These are phyloP conservation scores for Lymantria dispar DNA, from an alignment of 2,888 invertebrate genomes.

Conservation along the genomic window DNA sequence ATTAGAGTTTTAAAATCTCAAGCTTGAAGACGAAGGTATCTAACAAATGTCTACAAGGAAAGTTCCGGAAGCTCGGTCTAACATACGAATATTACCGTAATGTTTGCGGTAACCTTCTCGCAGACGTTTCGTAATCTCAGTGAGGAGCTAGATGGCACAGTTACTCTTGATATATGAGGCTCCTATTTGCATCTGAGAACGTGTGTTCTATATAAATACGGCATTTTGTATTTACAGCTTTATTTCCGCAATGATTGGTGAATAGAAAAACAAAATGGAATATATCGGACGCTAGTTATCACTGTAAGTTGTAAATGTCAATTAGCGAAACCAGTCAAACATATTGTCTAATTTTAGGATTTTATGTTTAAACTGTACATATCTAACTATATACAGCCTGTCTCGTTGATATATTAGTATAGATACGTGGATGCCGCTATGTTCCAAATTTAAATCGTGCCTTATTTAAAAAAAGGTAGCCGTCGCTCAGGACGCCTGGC, in stretches of 20 bases:
- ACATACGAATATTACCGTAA: background rate
- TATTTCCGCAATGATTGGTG: slow-evolving; percentile 2
- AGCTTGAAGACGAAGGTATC: background rate
- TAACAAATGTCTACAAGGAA: background rate
- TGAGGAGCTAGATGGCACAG: background rate
- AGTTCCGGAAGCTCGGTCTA: background rate
- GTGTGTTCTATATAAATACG: background rate
- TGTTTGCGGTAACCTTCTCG: background rate
- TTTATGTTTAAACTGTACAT: background rate
- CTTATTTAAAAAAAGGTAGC: no score
- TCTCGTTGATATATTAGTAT: no score
- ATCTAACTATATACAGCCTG: background rate
- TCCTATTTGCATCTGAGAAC: background rate
- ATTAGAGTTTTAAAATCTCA: background rate
- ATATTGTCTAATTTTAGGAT: background rate
- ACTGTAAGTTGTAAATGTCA: slow-evolving; percentile 2
- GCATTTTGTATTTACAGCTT: slow-evolving; percentile 4
- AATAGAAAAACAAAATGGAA: slow-evolving; percentile 1
- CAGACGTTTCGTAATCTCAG: background rate
- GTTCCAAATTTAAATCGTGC: no score
- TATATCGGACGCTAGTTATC: slow-evolving; percentile 6
- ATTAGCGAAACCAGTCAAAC: background rate
- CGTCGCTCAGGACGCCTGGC: no score
- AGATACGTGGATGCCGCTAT: no score
- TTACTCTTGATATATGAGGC: background rate